These are phyloP conservation scores for Enteromius radiatus DNA, from an alignment of 2,797 vertebrate species.

Conservation along the genomic window DNA sequence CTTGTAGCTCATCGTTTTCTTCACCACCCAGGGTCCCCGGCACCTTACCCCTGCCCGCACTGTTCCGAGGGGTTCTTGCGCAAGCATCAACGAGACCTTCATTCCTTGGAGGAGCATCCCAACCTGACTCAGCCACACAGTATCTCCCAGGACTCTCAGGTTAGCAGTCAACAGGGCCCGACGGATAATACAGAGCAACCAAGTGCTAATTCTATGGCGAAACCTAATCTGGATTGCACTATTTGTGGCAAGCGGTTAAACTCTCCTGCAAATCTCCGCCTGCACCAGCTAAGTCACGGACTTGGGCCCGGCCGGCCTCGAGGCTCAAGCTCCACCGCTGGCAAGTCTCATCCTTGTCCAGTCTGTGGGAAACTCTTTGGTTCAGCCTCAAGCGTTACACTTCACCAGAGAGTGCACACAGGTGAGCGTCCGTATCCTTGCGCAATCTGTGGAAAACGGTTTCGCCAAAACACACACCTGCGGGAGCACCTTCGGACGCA, in stretches of 20 bases:
- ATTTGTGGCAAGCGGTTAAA: conserved; percentile 84
- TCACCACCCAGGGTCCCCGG: conserved; percentile 78
- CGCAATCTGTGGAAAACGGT: conserved; percentile 84
- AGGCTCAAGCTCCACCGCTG: conserved; percentile 51
- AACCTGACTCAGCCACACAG: conserved; percentile 53
- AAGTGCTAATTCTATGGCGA: background rate
- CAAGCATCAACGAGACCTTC: conserved; percentile 74
- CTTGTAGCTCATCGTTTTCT: conserved; percentile 78
- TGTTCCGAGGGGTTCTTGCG: conserved; percentile 79
- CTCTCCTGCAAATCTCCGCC: conserved; percentile 80
- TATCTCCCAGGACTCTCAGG: conserved; percentile 17
- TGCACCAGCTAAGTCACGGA: conserved; percentile 79
- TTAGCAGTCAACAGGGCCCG: background rate
- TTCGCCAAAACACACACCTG: conserved; percentile 87
- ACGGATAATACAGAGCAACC: conserved; percentile 10
- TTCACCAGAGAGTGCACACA: conserved; percentile 86
- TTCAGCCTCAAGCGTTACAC: conserved; percentile 80
- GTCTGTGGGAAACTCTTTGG: conserved; percentile 84
- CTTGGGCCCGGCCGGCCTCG: conserved; percentile 60
- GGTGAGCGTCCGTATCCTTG: conserved; percentile 89
- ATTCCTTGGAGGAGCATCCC: conserved; percentile 75
- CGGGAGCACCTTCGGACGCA: conserved; percentile 89
- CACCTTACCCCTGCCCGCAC: conserved; percentile 78
- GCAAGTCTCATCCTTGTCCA: conserved; percentile 78
- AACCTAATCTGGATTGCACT: conserved; percentile 74